These are phyloP conservation scores for Camponotus vicinus DNA, from an alignment of 1,140 invertebrate genomes.

Conservation along the genomic window DNA sequence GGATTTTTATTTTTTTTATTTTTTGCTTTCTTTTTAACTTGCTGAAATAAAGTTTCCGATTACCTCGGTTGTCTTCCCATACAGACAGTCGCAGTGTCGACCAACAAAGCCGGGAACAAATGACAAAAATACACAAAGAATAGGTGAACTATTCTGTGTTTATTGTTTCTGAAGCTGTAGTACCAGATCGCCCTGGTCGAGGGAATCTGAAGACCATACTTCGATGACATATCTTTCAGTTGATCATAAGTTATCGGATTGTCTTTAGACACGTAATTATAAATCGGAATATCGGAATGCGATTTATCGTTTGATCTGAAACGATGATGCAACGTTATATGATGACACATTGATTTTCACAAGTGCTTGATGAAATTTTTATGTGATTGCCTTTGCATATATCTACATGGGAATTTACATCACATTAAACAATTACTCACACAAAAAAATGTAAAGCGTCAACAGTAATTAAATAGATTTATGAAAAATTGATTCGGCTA, in stretches of 20 bases:
- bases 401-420: background rate
- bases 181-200: slow-evolving; percentile 86
- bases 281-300: slow-evolving; percentile 81
- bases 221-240: slow-evolving; percentile 81
- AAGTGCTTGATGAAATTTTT: background rate
- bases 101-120: slow-evolving; percentile 89
- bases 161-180: slow-evolving; percentile 87
- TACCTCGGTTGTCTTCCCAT: slow-evolving; percentile 87
- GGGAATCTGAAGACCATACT: slow-evolving; percentile 83
- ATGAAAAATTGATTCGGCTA: too few species aligned
- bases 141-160: slow-evolving; percentile 84
- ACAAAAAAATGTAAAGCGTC: too few species aligned
- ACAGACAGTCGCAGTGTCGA: slow-evolving; percentile 88
- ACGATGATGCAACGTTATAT: background rate
- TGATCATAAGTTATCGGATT: slow-evolving; percentile 84
- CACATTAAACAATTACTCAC: too few species aligned
- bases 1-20: too few species aligned
- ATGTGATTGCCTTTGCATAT: background rate
- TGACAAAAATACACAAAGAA: slow-evolving; percentile 87
- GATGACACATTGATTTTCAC: background rate
- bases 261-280: slow-evolving; percentile 84
- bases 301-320: slow-evolving; percentile 38
- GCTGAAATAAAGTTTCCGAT: background rate
- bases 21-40: background rate
- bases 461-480: too few species aligned